Percentiles rank a stretch among this genome's conserved stretches.
Evolutionary conservation across 2,888 invertebrate species (phyloP).

Genomic region (Pammene fasciana): DNA sequence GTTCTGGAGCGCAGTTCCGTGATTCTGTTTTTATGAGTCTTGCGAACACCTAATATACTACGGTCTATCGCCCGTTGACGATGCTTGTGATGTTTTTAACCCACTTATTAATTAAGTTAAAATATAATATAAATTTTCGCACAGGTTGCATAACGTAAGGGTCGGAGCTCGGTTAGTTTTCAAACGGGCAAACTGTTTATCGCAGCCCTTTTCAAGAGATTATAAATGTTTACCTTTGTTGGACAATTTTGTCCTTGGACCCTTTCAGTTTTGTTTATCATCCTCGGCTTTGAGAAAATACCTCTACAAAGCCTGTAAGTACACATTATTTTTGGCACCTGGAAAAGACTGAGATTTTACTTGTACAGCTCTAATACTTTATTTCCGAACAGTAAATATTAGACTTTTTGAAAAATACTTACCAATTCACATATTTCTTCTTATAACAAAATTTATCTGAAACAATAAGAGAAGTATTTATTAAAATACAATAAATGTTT

Average conservation of each 20-base stretch:
- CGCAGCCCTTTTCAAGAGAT: conserved; percentile 9
- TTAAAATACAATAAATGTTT: background rate
- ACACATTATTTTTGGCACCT: background rate
- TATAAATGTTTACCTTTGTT: conserved; percentile 16
- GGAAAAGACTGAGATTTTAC: background rate
- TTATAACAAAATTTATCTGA: conserved; percentile 45
- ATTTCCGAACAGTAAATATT: no score
- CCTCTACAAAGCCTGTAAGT: background rate
- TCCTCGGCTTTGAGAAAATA: conserved; percentile 6
- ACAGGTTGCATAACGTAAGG: background rate
- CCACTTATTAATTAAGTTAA: no score
- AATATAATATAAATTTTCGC: background rate
- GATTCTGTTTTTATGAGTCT: no score
- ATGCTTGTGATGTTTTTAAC: no score
- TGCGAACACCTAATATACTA: no score
- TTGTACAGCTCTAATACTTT: no score
- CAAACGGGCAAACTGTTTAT: background rate
- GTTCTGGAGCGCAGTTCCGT: no score
- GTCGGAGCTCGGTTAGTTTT: conserved; percentile 11
- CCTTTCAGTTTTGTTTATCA: conserved; percentile 14
- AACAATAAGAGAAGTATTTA: conserved; percentile 30
- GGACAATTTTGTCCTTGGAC: conserved; percentile 11
- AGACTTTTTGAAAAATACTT: conserved; percentile 26
- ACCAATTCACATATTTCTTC: conserved; percentile 47
- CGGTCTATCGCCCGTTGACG: no score